Conservation (phyloP, 2,888 invertebrate species). For the Clunio marinus region DNA sequence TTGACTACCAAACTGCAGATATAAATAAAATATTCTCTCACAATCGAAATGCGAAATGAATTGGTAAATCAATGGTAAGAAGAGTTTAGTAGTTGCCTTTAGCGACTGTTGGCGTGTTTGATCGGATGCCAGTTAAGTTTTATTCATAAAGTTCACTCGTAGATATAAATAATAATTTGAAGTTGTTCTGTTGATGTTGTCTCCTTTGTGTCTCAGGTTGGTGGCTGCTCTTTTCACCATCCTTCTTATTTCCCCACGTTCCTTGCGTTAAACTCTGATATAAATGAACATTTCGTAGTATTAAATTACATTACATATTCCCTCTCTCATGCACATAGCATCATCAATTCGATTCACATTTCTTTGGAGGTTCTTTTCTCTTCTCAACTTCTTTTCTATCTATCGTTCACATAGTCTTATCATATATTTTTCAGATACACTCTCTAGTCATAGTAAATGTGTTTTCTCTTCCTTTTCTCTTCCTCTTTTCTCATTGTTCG, state of each 20-base stretch:
- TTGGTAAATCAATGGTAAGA: too few species aligned
- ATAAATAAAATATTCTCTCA: too few species aligned
- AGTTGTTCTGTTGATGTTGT: background rate
- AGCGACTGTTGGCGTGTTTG: too few species aligned
- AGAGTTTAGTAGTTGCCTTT: too few species aligned
- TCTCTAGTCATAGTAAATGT: background rate
- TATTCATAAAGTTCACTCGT: too few species aligned
- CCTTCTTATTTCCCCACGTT: too few species aligned
- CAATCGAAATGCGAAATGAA: too few species aligned
- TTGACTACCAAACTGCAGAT: too few species aligned
- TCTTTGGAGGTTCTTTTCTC: background rate
- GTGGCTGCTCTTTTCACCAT: background rate
- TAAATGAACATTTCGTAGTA: slow-evolving; percentile 8
- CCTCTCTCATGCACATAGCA: slow-evolving; percentile 3
- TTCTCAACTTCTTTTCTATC: background rate
- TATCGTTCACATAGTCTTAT: background rate
- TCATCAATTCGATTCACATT: slow-evolving; percentile 28
- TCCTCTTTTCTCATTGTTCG: background rate
- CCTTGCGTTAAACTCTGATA: slow-evolving; percentile 12
- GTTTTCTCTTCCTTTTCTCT: background rate
- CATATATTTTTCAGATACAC: background rate
- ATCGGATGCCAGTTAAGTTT: too few species aligned
- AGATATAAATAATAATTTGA: slow-evolving; percentile 2
- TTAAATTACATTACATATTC: slow-evolving; percentile 28
- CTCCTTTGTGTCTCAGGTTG: background rate